Percentiles rank a stretch among this genome's conserved stretches.
phyloP scores from a whole-genome alignment of 2,888 invertebrate genomes.

The Lasioglossum calceatum region DNA sequence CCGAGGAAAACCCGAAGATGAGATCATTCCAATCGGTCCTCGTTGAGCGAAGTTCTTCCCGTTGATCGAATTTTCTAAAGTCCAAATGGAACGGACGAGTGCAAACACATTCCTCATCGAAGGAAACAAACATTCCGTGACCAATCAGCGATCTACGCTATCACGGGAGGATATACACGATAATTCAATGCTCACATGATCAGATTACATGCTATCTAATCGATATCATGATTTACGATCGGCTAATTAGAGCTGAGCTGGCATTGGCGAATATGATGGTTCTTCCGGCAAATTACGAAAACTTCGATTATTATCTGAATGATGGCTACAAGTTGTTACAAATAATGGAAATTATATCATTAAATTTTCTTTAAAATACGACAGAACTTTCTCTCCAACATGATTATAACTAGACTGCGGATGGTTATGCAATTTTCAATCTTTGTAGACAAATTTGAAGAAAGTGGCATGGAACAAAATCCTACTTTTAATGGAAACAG shows the following conservation, averaged over 20 bases:
- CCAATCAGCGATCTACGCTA: not conserved
- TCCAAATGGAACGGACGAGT: not conserved
- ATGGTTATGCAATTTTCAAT: too few species aligned
- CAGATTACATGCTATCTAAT: slow-evolving; percentile 8
- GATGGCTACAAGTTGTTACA: too few species aligned
- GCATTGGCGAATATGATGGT: not conserved
- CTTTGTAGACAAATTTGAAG: too few species aligned
- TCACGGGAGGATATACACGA: not conserved
- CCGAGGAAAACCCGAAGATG: not conserved
- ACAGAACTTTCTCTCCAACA: too few species aligned
- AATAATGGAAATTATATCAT: too few species aligned
- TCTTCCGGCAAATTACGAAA: not conserved
- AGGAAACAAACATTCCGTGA: slow-evolving; percentile 5
- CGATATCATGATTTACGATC: slow-evolving; percentile 16
- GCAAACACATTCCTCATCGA: not conserved
- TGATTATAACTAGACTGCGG: too few species aligned
- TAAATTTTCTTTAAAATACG: too few species aligned
- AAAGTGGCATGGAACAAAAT: too few species aligned
- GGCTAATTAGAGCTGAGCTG: not conserved
- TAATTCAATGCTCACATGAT: not conserved
- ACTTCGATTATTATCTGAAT: not conserved
- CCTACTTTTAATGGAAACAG: too few species aligned
- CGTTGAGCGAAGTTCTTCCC: not conserved
- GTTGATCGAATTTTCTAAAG: not conserved
- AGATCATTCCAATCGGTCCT: not conserved